A percentile compares a stretch with the other conserved stretches of the same genome.
Evolutionary conservation across 2,888 invertebrate genomes (phyloP).

Genomic region (Rhorus exstirpatorius): DNA sequence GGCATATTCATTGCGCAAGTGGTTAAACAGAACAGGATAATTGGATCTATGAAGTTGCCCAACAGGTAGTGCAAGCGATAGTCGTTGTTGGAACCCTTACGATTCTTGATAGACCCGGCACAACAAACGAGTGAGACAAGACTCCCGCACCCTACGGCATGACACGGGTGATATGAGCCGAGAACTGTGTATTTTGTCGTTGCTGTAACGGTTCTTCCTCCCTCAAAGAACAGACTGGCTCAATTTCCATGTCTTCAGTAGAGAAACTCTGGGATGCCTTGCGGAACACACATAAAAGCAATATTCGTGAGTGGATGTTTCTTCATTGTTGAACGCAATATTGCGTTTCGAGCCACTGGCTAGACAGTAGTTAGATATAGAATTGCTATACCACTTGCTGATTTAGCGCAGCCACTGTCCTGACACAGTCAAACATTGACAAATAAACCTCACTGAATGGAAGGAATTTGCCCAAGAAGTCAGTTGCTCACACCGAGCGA

Average conservation of each 20-base stretch:
- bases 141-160: no score
- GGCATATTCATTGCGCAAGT: no score
- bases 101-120: no score
- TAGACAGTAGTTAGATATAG: slow-evolving; percentile 27
- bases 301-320: slow-evolving; percentile 32
- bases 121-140: no score
- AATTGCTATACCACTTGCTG: slow-evolving; percentile 19
- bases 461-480: slow-evolving; percentile 19
- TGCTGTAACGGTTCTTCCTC: no score
- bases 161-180: no score
- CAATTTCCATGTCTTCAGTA: not conserved
- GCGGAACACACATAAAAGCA: not conserved
- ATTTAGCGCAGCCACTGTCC: slow-evolving; percentile 18
- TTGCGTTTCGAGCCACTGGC: slow-evolving; percentile 17
- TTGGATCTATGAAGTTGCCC: no score
- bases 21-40: no score
- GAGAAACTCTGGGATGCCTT: not conserved
- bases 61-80: no score
- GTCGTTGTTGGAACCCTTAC: no score
- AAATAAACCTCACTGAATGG: slow-evolving; percentile 21
- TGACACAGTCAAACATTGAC: not conserved
- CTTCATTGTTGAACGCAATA: slow-evolving; percentile 29
- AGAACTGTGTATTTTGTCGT: no score
- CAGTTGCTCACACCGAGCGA: not conserved
- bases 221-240: not conserved